Evolutionary conservation across 1,140 invertebrate species (phyloP).

Genomic region (Drosophila baimaii): DNA sequence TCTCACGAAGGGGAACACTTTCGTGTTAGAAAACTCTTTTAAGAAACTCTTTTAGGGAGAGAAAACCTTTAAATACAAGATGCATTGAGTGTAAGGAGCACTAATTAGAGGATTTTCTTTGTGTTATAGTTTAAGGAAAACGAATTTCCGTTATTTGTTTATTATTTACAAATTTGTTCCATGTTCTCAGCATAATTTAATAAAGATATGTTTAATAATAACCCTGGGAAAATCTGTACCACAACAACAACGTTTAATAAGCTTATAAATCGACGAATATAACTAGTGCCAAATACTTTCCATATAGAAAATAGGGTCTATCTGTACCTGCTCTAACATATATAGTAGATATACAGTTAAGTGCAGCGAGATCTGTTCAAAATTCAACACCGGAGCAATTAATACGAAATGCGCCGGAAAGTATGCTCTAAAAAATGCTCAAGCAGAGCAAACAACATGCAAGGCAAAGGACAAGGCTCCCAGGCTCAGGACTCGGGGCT

Average conservation of each 20-base stretch:
- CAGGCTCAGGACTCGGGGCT: slow-evolving; percentile 15
- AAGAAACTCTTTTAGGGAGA: not conserved
- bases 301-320: not conserved
- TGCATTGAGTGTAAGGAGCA: not conserved
- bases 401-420: slow-evolving; percentile 68
- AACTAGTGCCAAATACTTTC: not conserved
- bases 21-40: not conserved
- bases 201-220: not conserved
- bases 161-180: not conserved
- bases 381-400: slow-evolving; percentile 56
- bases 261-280: not conserved
- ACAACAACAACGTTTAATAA: too few relatives aligned
- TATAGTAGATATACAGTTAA: not conserved
- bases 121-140: not conserved
- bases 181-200: not conserved
- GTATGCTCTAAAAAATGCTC: slow-evolving; percentile 59
- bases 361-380: slow-evolving; percentile 2
- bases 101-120: not conserved
- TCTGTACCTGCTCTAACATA: not conserved
- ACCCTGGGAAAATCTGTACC: too few relatives aligned
- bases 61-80: not conserved
- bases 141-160: not conserved
- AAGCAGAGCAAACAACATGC: slow-evolving; percentile 51
- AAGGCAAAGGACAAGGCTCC: slow-evolving; percentile 47
- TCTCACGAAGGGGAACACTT: not conserved